Evolutionary conservation across 1,140 invertebrate species (phyloP), one percentile per base, ranked within the genome.

Genomic region (Rhopalosiphum maidis): DNA sequence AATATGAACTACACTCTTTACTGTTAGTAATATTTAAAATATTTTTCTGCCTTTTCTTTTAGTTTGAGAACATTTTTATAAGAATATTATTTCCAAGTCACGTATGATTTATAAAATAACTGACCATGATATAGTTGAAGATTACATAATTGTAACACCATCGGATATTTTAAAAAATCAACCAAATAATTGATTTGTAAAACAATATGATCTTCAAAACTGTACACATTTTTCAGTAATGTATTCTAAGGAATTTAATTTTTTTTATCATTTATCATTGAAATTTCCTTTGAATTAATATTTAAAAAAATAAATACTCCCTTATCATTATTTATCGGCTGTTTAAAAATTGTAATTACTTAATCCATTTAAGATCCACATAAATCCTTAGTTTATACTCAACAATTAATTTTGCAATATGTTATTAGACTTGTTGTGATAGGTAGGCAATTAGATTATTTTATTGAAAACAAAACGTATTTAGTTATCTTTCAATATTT

Each of bases 211-310:
- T 37, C 21, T 55, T 89, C 5, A 43, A 60, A 68, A 43, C 41
- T 41, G 6, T 54, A 7, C 15, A 41, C 7, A 55, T 22, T 41
- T 60, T 60, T 90, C 2, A 11, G 35, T 48, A 82, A 82, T 51
- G 48, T 92, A 25, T 92, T 92, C 46, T 21, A 41, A 92, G 21
- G n/a, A 92, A 91, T 82, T 83, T 46, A 6, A n/a, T 83, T 15
- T 92, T 23, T 60, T 23, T 60, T 41, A 68, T 90, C 2, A 91
- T 68, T 91, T 51, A 48, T 51, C 22, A 82, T 22, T 92, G 51
- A 55, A 77, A 30, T 82, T 82, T 83, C 46, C 30, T 37, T 18
- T 11, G 9, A 83, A 92, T 83, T 54, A 21, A 83, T 51, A 54
- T 92, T 48, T 46, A 48, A 83, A 82, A 90, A 60, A 90, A 60